These are phyloP conservation scores for Lacerta viridis DNA, from an alignment of 2,797 vertebrate species.

Conservation along the genomic window DNA sequence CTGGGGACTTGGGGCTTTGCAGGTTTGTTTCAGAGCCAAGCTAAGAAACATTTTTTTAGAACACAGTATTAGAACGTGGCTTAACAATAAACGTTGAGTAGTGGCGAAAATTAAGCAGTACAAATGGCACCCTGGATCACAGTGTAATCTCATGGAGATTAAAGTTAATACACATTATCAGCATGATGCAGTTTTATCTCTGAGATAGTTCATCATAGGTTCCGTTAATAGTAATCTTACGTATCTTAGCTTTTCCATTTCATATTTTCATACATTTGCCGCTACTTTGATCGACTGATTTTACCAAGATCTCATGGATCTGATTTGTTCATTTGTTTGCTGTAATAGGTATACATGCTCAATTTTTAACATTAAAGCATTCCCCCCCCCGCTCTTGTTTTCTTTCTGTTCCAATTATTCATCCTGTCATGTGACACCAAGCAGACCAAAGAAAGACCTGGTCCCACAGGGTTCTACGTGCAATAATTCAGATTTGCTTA, in stretches of 20 bases:
- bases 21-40: constrained; percentile 64
- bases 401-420: constrained; percentile 10
- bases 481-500: neutral
- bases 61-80: constrained; percentile 65
- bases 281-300: constrained; percentile 34
- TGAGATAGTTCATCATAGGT: constrained; percentile 66
- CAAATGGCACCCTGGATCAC: constrained; percentile 81
- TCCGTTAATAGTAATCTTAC: constrained; percentile 68
- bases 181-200: constrained; percentile 71
- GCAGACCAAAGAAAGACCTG: neutral
- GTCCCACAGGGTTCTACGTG: neutral
- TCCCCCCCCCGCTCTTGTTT: neutral
- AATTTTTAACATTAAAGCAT: neutral
- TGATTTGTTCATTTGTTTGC: neutral
- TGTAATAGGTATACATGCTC: neutral
- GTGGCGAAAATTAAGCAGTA: constrained; percentile 71
- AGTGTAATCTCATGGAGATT: constrained; percentile 82
- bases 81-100: constrained; percentile 69
- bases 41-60: constrained; percentile 61
- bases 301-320: neutral
- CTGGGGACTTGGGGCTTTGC: constrained; percentile 43
- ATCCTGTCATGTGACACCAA: accelerated
- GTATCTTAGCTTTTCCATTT: constrained; percentile 34
- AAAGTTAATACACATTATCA: constrained; percentile 74
- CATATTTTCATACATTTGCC: constrained; percentile 42